These are phyloP conservation scores for Sarotherodon lohbergeri DNA, from an alignment of 2,113 vertebrate species.

Conservation along the genomic window DNA sequence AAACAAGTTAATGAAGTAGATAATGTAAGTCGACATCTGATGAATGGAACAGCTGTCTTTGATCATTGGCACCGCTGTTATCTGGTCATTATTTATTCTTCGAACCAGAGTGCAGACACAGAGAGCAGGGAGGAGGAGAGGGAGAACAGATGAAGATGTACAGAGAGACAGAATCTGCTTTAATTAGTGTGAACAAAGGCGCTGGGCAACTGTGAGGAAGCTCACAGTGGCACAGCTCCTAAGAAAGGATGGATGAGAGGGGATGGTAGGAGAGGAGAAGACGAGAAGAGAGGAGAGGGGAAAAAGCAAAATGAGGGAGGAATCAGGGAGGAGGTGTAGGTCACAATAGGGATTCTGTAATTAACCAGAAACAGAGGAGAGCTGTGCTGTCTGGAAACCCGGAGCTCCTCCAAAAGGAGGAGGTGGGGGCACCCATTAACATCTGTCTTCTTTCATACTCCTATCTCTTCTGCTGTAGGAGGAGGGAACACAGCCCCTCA, in stretches of 20 bases:
- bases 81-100: slow-evolving; percentile 74
- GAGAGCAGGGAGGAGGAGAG: slow-evolving; percentile 62
- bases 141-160: slow-evolving; percentile 93
- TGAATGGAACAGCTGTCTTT: slow-evolving; percentile 73
- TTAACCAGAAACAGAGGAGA: slow-evolving; percentile 48
- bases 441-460: slow-evolving; percentile 63
- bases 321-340: slow-evolving; percentile 41
- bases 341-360: slow-evolving; percentile 50
- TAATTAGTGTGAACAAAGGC: slow-evolving; percentile 95
- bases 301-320: background rate
- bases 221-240: slow-evolving; percentile 83
- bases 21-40: slow-evolving; percentile 65
- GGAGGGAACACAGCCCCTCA: slow-evolving; percentile 96
- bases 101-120: slow-evolving; percentile 60
- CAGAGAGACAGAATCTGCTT: slow-evolving; percentile 92
- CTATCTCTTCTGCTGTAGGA: slow-evolving; percentile 78
- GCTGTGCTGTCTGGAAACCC: slow-evolving; percentile 45
- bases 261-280: slow-evolving; percentile 65
- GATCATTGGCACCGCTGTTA: slow-evolving; percentile 64
- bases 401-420: slow-evolving; percentile 21
- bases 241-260: slow-evolving; percentile 77
- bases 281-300: slow-evolving; percentile 60
- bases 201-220: slow-evolving; percentile 84
- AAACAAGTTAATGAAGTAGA: slow-evolving; percentile 72
- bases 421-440: slow-evolving; percentile 71